These are phyloP conservation scores for Eriosoma lanigerum DNA, from an alignment of 1,140 invertebrate species.

Conservation along the genomic window DNA sequence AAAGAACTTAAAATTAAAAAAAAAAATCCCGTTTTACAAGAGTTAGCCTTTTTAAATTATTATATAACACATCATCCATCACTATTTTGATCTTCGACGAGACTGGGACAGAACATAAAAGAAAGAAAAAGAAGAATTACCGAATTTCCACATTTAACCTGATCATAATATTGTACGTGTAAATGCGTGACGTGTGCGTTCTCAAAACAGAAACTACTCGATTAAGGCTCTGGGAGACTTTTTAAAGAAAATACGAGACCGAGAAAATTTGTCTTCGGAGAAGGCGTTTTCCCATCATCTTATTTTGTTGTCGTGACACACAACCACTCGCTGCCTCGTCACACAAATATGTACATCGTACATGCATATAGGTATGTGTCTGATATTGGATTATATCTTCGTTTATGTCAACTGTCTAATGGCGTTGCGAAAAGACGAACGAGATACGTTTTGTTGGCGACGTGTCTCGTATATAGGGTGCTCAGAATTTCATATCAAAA, in stretches of 20 bases:
- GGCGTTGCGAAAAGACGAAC: slow-evolving; percentile 6
- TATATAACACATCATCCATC: slow-evolving; percentile 12
- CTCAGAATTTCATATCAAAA: too few relatives aligned
- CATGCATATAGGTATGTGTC: too few relatives aligned
- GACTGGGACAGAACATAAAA: not conserved
- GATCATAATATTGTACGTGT: not conserved
- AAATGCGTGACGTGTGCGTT: not conserved
- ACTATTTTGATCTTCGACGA: not conserved
- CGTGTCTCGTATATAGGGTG: too few relatives aligned
- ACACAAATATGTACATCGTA: too few relatives aligned
- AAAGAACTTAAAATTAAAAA: not conserved
- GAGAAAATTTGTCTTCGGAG: too few relatives aligned
- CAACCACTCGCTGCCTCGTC: too few relatives aligned
- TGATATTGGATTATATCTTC: too few relatives aligned
- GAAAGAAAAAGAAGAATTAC: not conserved
- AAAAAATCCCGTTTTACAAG: slow-evolving; percentile 31
- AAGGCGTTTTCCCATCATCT: too few relatives aligned
- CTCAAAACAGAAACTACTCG: not conserved
- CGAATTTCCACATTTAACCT: slow-evolving; percentile 19
- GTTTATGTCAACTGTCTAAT: slow-evolving; percentile 6
- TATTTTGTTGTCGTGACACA: too few relatives aligned
- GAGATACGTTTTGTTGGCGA: too few relatives aligned
- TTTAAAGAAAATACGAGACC: too few relatives aligned
- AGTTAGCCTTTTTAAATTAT: slow-evolving; percentile 24
- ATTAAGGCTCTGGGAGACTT: too few relatives aligned